Conservation (phyloP, 2,888 invertebrate genomes). For the Cryptops parisi region DNA sequence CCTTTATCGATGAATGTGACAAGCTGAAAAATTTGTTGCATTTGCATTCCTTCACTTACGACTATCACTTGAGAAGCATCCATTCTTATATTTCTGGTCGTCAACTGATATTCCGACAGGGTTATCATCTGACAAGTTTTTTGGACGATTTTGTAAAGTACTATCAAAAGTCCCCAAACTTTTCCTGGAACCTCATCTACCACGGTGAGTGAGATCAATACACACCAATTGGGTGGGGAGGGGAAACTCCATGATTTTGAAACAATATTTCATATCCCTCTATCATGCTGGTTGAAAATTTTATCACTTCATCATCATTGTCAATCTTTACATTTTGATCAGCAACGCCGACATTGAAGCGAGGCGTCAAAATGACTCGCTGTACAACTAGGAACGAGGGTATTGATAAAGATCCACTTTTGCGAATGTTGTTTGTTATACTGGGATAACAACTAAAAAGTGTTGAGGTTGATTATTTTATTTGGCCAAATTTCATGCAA, state of each 20-base stretch:
- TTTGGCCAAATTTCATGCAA: too few species aligned
- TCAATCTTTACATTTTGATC: too few species aligned
- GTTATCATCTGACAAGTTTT: conserved; percentile 56
- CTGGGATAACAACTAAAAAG: too few species aligned
- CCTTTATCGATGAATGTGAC: conserved; percentile 51
- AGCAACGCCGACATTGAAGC: too few species aligned
- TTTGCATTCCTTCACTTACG: conserved; percentile 60
- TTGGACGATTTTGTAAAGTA: conserved; percentile 60
- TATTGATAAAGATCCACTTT: too few species aligned
- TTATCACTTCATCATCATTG: background rate
- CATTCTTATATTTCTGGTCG: conserved; percentile 48
- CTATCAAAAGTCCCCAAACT: conserved; percentile 60
- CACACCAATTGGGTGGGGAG: background rate
- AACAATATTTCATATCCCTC: conserved; percentile 7
- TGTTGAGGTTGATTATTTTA: too few species aligned
- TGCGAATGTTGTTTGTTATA: too few species aligned
- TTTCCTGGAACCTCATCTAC: conserved; percentile 53
- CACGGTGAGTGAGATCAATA: conserved; percentile 38
- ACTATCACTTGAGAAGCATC: conserved; percentile 54
- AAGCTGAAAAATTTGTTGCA: conserved; percentile 55
- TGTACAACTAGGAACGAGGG: too few species aligned
- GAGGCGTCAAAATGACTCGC: too few species aligned
- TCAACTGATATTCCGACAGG: conserved; percentile 39
- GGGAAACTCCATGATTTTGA: background rate
- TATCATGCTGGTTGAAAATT: too few species aligned